These are phyloP conservation scores for Leiothrix lutea DNA, from an alignment of 2,113 vertebrate species.

Conservation along the genomic window DNA sequence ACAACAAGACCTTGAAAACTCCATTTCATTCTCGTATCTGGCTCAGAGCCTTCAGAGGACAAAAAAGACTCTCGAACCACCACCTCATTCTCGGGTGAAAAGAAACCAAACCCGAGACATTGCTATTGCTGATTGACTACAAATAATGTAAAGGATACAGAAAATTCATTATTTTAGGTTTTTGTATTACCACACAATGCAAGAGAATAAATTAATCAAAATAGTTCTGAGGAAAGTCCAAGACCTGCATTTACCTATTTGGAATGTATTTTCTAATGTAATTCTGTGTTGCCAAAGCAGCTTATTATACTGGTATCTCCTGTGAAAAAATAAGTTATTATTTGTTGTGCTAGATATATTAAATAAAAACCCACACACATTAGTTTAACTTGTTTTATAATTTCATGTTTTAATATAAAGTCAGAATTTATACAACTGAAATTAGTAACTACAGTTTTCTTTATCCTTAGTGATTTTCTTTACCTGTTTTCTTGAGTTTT, in stretches of 20 bases:
- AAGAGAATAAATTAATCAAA: constrained; percentile 3
- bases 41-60: too few species aligned
- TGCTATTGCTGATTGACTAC: neutral
- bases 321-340: neutral
- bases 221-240: neutral
- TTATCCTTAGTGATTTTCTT: neutral
- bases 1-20: too few species aligned
- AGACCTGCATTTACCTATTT: neutral
- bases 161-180: constrained; percentile 16
- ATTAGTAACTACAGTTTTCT: neutral
- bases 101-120: neutral
- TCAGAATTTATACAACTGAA: neutral
- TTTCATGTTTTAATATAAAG: neutral
- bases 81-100: too few species aligned
- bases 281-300: neutral
- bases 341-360: neutral
- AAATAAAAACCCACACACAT: accelerated
- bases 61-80: too few species aligned
- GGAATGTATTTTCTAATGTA: neutral
- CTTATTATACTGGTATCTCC: neutral
- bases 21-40: too few species aligned
- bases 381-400: neutral
- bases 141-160: neutral
- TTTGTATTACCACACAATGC: neutral
- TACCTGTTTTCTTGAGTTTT: neutral